Evolutionary conservation across 2,888 invertebrate species (phyloP), one percentile per base, ranked within the genome.

Genomic region (Drosophila macrospina): DNA sequence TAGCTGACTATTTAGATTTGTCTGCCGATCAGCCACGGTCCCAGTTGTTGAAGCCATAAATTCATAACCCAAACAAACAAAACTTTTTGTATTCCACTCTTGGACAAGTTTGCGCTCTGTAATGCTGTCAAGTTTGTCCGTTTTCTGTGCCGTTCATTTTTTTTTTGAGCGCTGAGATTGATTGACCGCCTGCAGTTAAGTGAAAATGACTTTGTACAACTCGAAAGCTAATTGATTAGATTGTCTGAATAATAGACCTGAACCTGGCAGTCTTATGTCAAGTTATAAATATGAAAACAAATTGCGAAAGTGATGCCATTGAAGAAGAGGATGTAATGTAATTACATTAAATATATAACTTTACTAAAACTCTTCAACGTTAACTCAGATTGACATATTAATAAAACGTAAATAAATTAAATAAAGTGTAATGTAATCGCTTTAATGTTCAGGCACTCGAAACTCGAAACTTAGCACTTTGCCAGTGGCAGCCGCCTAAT

Each of bases 201-300:
- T 61, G 55, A 63, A 63, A 77, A 48, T 69, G 78, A 69, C 59
- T 74, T 41, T 39, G 55, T 52, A 50, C 47, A 64, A 57, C 54
- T 48, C 36, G 34, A 13, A n/a, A 37, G 52, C 54, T 73, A 80
- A 78, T 86, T 86, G 70, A 86, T 86, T 74, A 74, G 51, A 56
- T 64, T 67, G 67, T 20, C 48, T 47, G 13, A 45, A 54, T 60
- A 47, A 39, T 45, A 26, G n/a, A 60, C 28, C 15, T 45, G 15
- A 11, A 42, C 15, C 30, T 55, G 54, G 13, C 36, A 26, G 48
- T 41, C 24, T 50, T 34, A 47, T 32, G 7, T 51, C 32, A 13
- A 15, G 37, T 15, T 24, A 37, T 34, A 48, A 59, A 50, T 74
- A 50, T 16, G 11, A 47, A 55, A 65, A 20, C 28, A 26, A 15